Evolutionary conservation across 2,888 invertebrate species (phyloP), one percentile per base, ranked within the genome.

Genomic region (Euplexia lucipara): DNA sequence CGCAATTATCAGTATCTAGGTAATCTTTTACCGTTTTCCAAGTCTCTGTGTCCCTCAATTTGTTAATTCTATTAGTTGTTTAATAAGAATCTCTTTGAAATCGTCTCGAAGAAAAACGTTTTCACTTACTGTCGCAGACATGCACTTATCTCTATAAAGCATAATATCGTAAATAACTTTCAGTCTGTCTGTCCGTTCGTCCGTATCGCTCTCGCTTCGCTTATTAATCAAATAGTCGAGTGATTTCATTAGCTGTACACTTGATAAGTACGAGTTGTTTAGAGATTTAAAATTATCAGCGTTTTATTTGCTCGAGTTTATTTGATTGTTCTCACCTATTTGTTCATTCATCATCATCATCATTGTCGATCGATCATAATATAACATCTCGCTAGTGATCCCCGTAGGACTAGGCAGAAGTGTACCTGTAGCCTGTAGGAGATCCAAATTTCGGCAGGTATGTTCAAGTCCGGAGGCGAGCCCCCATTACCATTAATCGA

Each of bases 111-210:
- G 32, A 39, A 74, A 32, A 53, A 45, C 45, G 34, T 63, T 58
- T 69, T 39, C 59, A 56, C 42, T 59, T 30, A 34, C 44, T 64
- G 61, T 70, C 68, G 14, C 74, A 62, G 34, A 65, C 65, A 44
- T 71, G 45, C 52, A 61, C 32, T 62, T 67, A 58, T 73, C 37
- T 59, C 59, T 47, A 51, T 60, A 39, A 51, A 49, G 76, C 71
- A 75, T 82, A 75, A 83, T 85, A 70, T 73, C 74, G 78, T 82
- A 84, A 86, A 84, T 83, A 83, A 86, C 86, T 85, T 85, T 87
- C 84, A 54, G 68, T 59, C 53, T 62, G 69, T 67, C 75, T 79
- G 85, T 58, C 65, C 81, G 70, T 78, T 81, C 79, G 79, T 70
- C 80, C 83, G 85, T 82, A 75, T 60, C 83, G 83, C 78, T 84